Conservation (phyloP, 2,888 invertebrate species). For the Temnothorax rugatulus region DNA sequence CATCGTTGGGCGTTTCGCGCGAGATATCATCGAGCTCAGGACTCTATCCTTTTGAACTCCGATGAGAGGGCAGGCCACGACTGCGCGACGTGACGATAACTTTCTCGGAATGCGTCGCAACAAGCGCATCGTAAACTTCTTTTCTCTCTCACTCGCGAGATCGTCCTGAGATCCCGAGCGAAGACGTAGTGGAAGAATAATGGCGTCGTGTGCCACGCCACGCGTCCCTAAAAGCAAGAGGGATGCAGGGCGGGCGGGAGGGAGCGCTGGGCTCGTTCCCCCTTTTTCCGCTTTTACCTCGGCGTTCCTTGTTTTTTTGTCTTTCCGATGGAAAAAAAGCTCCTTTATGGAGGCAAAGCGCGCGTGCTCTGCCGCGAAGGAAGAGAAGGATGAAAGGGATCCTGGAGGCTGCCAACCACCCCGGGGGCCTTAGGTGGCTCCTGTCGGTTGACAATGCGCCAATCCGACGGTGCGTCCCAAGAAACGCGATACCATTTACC, state of each 20-base stretch:
- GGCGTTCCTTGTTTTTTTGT: conserved; percentile 71
- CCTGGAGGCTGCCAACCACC: conserved; percentile 67
- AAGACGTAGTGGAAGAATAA: conserved; percentile 70
- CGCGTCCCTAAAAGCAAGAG: conserved; percentile 73
- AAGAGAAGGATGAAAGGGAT: conserved; percentile 76
- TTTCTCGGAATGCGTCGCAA: conserved; percentile 66
- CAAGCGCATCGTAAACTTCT: conserved; percentile 73
- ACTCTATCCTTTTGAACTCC: conserved; percentile 41
- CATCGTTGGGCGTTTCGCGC: not conserved
- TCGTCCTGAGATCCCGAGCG: conserved; percentile 4
- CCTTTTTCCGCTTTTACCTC: conserved; percentile 70
- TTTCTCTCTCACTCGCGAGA: conserved; percentile 9
- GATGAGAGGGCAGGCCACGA: conserved; percentile 28
- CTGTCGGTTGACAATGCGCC: conserved; percentile 76
- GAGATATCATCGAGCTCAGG: conserved; percentile 1
- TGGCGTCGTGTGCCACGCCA: conserved; percentile 79
- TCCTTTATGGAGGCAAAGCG: conserved; percentile 73
- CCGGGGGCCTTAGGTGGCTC: conserved; percentile 73
- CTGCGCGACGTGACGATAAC: conserved; percentile 22
- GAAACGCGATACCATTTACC: conserved; percentile 83
- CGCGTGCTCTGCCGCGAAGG: conserved; percentile 74
- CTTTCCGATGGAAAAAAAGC: conserved; percentile 74
- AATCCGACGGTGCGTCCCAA: conserved; percentile 74
- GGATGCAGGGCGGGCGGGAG: conserved; percentile 48
- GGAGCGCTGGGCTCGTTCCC: conserved; percentile 43